Evolutionary conservation across 2,888 invertebrate species (phyloP), one percentile per base, ranked within the genome.

Genomic region (Cerceris ruficornis): DNA sequence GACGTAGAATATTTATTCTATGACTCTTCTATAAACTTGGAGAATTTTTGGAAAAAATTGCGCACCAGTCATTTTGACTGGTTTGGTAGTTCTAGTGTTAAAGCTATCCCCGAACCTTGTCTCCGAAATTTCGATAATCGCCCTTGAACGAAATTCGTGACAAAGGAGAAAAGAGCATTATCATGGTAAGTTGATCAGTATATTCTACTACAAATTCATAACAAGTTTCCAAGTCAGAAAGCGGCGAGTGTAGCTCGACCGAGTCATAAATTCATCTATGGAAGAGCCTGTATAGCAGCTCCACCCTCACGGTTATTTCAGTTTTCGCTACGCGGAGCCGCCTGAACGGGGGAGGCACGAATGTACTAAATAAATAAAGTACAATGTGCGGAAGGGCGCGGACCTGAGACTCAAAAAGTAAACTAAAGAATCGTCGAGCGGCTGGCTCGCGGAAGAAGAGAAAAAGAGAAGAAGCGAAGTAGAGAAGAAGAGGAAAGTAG

Each of bases 371-470:
- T 81, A 86, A 86, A 85, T 81, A 82, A 87, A 87, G 82, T 78
- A 67, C 72, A 80, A 78, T 65, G 78, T 68, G 60, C 62, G 57
- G 61, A 50, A 70, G 52, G 69, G 64, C 54, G 62, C 49, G 43
- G 42, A 28, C 58, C 65, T 64, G 80, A 79, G 83, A 83, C 81
- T 81, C 76, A 77, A 83, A 81, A 82, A 86, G 84, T 83, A 83
- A 85, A 87, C 81, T 70, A 76, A 87, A 86, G 87, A 87, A 82
- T 84, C 77, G 82, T 78, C 70, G 75, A 76, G 74, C 62, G 64
- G 54, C 64, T 57, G 15, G 68, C 67, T 9, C 14, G 69, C n/a
- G 76, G 74, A 54, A 65, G 71, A 71, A 60, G 57, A 62, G 59
- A 14, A 52, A 13, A 17, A 50, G 49, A 60, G 77, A 73, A 74